Base-by-base conservation (phyloP, 2,113 vertebrate genomes). In the Ceratotherium simum region DNA sequence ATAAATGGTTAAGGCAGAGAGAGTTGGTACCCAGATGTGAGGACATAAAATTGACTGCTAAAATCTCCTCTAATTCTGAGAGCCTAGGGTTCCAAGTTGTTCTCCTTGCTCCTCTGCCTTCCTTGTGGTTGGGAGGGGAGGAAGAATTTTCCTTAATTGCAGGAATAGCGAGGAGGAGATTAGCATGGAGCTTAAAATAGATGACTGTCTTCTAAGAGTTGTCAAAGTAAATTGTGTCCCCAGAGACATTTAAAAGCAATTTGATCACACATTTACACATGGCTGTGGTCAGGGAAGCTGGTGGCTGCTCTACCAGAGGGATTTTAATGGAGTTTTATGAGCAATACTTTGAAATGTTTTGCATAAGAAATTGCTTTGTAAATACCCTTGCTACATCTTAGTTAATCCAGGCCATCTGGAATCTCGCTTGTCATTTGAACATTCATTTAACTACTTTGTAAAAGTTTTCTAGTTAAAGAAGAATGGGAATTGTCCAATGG, bases 151-250 rank as follows among this genome's bases (percentile, higher is more conserved):
- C 75, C 46, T 96, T 91, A 96, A 92, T 95, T 86, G 67, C 89
- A 86, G 58, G 67, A 86, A 23, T 7, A 84, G 65, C 10, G 23
- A 70, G 64, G 72, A 87, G 90, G 70, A 64, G 73, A 92, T 98
- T 97, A 86, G 56, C 78, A 14, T 69, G 69, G 70, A 90, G 51
- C 92, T 97, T 96, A 98, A 97, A 95, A 96, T 97, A 97, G 11
- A 79, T 5, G 3, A 69, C 82, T 98, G 86, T 89, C 81, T 96
- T 90, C 29, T 96, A 91, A 87, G 86, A 97, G 95, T 96, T 97
- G 96, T 97, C 95, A 96, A 97, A 90, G 90, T 97, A 97, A 96
- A 98, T 92, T 97, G 86, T 96, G 92, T 96, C 97, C 64, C 96
- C 92, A 87, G 94, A 96, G 97, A 75, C 78, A 93, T 79, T 97